Base-by-base conservation (phyloP, 2,797 vertebrate genomes). In the Sciaenops ocellatus region DNA sequence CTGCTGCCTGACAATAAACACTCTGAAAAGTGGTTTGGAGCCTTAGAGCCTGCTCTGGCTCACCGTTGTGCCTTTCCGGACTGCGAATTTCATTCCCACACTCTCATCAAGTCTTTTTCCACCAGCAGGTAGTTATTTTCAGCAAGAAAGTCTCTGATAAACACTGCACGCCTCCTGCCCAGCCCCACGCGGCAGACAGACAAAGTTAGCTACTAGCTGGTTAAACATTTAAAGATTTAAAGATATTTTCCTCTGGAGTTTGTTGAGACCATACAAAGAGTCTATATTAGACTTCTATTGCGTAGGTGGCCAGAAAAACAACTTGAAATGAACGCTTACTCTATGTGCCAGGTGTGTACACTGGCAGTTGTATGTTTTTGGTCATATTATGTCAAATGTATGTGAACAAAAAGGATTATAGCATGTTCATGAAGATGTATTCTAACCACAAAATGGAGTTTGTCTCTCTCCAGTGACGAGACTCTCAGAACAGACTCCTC, bases 401-500 rank as follows among this genome's bases (percentile, higher is more conserved):
- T 10, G 8, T 16, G 30, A 2, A 17, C 30, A 20, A 24, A n/a
- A 24, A 24, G 10, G 16, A 38, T 24, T 3, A 12, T 10, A 7
- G 5, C 20, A 17, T 42, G 11, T 50, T 52, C 44, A 46, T 48
- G 10, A 42, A 61, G 42, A 6, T 1, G 24, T 24, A 10, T 28
- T 60, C 52, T 2, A n/a, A 38, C 28, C 17, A 3, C 7, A 10
- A 38, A 26, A n/a, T 41, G 17, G 12, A 46, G 17, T 54, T 20
- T 7, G 9, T 51, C 3, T 68, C 4, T 59, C 38, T 6, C 3
- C 26, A 56, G 7, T 44, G 3, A 48, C 61, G 26, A 20, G 30
- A 48, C n/a, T 69, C 47, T 64, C 26, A 64, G 59, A 76, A 55
- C 51, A 44, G 41, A 44, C 57, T 48, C 56, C 22, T 70, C 47